These are phyloP conservation scores for Caerostris darwini DNA, from an alignment of 1,140 invertebrate genomes.

Conservation along the genomic window DNA sequence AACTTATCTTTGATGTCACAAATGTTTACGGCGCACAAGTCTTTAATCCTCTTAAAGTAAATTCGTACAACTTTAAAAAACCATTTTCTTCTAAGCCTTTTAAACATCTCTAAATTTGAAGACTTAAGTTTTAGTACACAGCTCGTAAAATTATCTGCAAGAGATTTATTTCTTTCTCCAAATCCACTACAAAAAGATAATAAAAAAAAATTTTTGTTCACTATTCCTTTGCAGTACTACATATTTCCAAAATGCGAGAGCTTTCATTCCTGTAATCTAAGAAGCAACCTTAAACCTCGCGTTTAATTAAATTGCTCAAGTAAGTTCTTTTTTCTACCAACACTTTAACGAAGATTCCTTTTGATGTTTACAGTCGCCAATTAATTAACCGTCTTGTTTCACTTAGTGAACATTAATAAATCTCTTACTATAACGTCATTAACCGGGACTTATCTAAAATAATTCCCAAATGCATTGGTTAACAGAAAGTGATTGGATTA, in stretches of 20 bases:
- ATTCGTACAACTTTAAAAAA: background rate
- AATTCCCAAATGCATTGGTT: background rate
- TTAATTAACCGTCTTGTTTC: constrained; percentile 33
- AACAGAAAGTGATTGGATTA: constrained; percentile 42
- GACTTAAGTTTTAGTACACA: background rate
- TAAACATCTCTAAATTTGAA: background rate
- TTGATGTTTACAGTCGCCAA: background rate
- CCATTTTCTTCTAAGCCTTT: background rate
- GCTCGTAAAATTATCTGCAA: too few species aligned
- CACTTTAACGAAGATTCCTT: constrained; percentile 4
- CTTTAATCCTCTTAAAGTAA: background rate
- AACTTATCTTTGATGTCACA: background rate
- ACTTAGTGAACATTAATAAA: constrained; percentile 31
- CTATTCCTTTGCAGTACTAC: background rate
- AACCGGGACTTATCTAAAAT: constrained; percentile 14
- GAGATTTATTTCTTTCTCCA: background rate
- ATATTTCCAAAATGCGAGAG: background rate
- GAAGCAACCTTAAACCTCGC: background rate
- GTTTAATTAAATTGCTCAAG: background rate
- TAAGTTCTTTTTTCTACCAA: background rate
- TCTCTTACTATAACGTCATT: constrained; percentile 17
- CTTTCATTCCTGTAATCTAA: background rate
- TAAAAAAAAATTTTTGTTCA: background rate
- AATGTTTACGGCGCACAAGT: background rate
- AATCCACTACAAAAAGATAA: background rate